These are phyloP conservation scores for Seira sanloemensis DNA, from an alignment of 2,888 invertebrate genomes.

Conservation along the genomic window DNA sequence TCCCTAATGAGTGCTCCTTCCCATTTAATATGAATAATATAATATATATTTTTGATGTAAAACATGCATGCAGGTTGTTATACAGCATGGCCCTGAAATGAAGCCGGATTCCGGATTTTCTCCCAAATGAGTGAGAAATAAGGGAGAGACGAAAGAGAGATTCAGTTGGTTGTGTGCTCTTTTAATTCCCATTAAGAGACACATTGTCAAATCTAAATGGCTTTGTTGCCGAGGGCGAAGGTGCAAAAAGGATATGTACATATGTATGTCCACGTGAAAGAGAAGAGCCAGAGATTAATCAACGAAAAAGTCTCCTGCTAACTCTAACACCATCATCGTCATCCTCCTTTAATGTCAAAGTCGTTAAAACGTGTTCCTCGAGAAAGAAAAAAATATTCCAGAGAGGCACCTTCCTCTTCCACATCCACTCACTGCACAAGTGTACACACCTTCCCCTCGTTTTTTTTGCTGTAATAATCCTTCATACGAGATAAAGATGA, in stretches of 20 bases:
- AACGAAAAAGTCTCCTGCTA: not conserved
- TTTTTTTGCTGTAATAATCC: not conserved
- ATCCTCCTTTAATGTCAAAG: not conserved
- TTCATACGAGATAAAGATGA: not conserved
- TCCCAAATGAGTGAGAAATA: no score
- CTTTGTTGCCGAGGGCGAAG: no score
- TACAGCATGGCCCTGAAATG: no score
- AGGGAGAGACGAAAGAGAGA: no score
- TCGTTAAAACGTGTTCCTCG: not conserved
- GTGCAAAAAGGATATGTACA: not conserved
- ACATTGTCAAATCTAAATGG: no score
- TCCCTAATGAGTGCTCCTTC: no score
- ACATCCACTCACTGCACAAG: not conserved
- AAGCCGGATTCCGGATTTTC: no score
- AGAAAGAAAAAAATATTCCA: not conserved
- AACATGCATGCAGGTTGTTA: not conserved
- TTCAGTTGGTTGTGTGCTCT: no score
- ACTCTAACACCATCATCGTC: not conserved
- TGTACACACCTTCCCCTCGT: no score
- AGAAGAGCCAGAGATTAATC: not conserved
- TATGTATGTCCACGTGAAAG: not conserved
- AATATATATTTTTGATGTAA: not conserved
- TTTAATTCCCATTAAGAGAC: no score
- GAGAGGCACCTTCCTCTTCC: not conserved
- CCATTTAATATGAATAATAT: no score